phyloP scores from a whole-genome alignment of 2,888 invertebrate genomes.

The Trilocha varians region DNA sequence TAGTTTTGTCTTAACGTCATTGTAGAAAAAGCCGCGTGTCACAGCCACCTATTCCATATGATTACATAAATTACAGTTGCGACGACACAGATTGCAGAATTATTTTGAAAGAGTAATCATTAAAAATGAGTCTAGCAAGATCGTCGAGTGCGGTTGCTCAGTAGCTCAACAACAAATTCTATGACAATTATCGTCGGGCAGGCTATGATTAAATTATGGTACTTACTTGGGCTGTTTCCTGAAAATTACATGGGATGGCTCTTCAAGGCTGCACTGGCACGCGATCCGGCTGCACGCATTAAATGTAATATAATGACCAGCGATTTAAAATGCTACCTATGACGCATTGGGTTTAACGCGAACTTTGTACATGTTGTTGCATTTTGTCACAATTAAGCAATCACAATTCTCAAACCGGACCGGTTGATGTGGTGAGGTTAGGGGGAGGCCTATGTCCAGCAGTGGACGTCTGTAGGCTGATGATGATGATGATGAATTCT shows the following conservation, averaged over 20 bases:
- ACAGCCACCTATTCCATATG: not conserved
- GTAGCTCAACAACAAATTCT: slow-evolving; percentile 58
- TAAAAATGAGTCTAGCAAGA: slow-evolving; percentile 33
- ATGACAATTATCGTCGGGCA: slow-evolving; percentile 64
- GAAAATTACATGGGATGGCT: slow-evolving; percentile 70
- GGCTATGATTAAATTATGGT: slow-evolving; percentile 72
- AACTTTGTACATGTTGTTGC: slow-evolving; percentile 43
- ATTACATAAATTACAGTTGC: not conserved
- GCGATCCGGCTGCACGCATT: slow-evolving; percentile 66
- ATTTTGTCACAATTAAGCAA: slow-evolving; percentile 26
- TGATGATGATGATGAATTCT: too few species aligned
- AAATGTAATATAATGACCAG: slow-evolving; percentile 40
- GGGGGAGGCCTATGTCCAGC: too few species aligned
- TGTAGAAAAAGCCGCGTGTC: not conserved
- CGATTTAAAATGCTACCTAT: slow-evolving; percentile 59
- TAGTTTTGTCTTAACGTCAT: too few species aligned
- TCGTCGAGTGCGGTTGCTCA: slow-evolving; percentile 35
- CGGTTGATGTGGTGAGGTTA: too few species aligned
- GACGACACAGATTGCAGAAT: slow-evolving; percentile 16
- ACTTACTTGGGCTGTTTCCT: slow-evolving; percentile 68
- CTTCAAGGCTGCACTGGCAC: slow-evolving; percentile 64
- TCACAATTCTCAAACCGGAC: too few species aligned
- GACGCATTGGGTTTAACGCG: slow-evolving; percentile 67
- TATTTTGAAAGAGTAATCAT: slow-evolving; percentile 30
- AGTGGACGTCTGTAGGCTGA: too few species aligned